phyloP scores from a whole-genome alignment of 2,797 vertebrate species.

The Decapterus maruadsi region DNA sequence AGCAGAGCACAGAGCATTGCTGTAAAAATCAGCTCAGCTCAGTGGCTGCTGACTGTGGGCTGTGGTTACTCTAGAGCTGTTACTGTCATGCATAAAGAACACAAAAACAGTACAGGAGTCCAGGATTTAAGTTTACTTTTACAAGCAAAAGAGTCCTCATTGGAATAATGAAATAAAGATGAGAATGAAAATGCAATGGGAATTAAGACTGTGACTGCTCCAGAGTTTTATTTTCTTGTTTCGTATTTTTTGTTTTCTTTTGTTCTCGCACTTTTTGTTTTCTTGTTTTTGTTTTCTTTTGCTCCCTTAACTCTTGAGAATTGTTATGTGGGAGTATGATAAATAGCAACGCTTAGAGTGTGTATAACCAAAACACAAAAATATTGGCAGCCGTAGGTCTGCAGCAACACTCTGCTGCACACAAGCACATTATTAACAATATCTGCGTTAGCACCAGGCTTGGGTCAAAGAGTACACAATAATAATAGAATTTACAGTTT shows the following conservation, averaged over 20 bases:
- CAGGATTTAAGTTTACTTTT: constrained; percentile 71
- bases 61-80: constrained; percentile 33
- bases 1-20: constrained; percentile 12
- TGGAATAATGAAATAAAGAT: constrained; percentile 80
- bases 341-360: constrained; percentile 63
- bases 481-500: constrained; percentile 9
- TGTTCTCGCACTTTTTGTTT: constrained; percentile 66
- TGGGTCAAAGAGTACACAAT: constrained; percentile 43
- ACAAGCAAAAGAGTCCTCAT: constrained; percentile 50
- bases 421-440: constrained; percentile 53
- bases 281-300: constrained; percentile 68
- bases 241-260: constrained; percentile 47
- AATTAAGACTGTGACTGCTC: constrained; percentile 61
- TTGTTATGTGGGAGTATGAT: constrained; percentile 71
- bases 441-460: constrained; percentile 39
- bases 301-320: constrained; percentile 68
- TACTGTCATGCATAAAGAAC: constrained; percentile 47
- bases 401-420: constrained; percentile 23
- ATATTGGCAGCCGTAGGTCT: constrained; percentile 62
- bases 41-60: constrained; percentile 20
- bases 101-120: constrained; percentile 41
- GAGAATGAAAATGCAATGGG: constrained; percentile 73
- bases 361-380: constrained; percentile 59
- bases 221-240: constrained; percentile 61
- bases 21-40: constrained; percentile 37